Conservation (phyloP, 2,113 vertebrate species). For the human (Homo sapiens) region DNA sequence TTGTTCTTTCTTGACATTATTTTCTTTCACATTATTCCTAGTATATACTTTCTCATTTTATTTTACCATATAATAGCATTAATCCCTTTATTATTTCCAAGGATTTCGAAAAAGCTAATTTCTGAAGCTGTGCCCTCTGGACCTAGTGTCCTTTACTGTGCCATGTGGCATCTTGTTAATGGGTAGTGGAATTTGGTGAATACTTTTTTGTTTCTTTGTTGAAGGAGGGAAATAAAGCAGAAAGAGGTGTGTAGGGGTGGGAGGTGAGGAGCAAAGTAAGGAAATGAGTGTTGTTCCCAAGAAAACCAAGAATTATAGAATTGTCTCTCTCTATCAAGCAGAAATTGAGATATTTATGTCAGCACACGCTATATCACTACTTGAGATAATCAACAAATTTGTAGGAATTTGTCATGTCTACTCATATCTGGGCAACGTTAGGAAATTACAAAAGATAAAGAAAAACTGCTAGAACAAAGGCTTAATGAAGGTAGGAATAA, state of each 20-base stretch:
- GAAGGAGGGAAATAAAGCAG: background rate
- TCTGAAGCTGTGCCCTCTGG: background rate
- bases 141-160: background rate
- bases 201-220: background rate
- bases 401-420: background rate
- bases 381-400: background rate
- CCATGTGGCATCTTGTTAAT: background rate
- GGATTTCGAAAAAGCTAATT: background rate
- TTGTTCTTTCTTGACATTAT: background rate
- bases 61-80: background rate
- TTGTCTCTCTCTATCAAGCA: background rate
- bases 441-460: background rate
- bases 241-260: background rate
- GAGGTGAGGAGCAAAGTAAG: background rate
- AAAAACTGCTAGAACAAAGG: background rate
- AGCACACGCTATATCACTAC: rapidly evolving
- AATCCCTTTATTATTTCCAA: background rate
- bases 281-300: background rate
- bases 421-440: background rate
- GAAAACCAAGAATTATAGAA: background rate
- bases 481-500: background rate
- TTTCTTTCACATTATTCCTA: background rate
- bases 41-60: background rate
- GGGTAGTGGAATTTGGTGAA: background rate
- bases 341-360: background rate